Percentiles rank a stretch among this genome's conserved stretches.
Conservation (phyloP, 1,140 invertebrate genomes). For the Vanessa atalanta region DNA sequence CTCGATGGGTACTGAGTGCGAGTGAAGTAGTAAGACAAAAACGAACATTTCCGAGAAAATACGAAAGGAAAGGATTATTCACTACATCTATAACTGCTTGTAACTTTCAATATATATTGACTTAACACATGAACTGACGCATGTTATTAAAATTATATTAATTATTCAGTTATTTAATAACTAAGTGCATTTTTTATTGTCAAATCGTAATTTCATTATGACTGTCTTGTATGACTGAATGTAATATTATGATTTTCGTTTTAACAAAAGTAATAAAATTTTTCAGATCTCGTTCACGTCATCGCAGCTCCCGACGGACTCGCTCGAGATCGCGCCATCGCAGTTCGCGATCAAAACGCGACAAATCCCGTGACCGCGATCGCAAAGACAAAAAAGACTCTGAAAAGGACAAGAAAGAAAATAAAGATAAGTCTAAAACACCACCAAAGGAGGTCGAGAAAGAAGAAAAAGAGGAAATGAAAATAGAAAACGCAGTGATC, state of each 20-base stretch:
- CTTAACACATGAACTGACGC: no score
- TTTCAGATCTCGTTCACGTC: slow-evolving; percentile 83
- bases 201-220: no score
- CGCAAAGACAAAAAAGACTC: slow-evolving; percentile 63
- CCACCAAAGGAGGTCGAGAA: slow-evolving; percentile 52
- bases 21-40: no score
- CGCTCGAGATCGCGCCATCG: slow-evolving; percentile 84
- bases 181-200: no score
- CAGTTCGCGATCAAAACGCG: slow-evolving; percentile 82
- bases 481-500: slow-evolving; percentile 41
- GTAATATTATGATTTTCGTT: not conserved
- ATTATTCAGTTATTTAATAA: no score
- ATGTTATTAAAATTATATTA: no score
- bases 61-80: no score
- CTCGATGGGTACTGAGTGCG: no score
- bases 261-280: not conserved
- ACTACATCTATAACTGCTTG: no score
- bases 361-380: slow-evolving; percentile 68
- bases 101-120: no score
- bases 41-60: no score
- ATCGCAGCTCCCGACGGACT: slow-evolving; percentile 82
- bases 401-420: slow-evolving; percentile 48
- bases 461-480: slow-evolving; percentile 55
- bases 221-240: not conserved
- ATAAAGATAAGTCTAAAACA: slow-evolving; percentile 67